Percentiles rank a stretch among this genome's conserved stretches.
Conservation (phyloP, 2,113 vertebrate species). For the Myanophis thanlyinensis region DNA sequence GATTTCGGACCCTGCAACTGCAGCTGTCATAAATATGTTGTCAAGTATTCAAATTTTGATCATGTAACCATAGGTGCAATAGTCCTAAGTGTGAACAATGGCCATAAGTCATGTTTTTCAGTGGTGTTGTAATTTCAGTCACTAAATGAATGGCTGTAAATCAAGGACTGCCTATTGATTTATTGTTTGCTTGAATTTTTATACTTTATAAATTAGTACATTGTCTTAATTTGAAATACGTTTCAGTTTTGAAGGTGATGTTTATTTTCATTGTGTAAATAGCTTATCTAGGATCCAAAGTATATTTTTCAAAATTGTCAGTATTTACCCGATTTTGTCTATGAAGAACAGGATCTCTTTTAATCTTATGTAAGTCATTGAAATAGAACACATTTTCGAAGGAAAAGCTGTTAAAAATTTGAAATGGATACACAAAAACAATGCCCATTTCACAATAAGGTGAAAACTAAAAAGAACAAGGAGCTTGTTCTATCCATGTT, state of each 20-base stretch:
- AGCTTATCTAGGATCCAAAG: not conserved
- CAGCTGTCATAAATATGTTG: not conserved
- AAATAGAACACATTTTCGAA: not conserved
- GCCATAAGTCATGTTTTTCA: not conserved
- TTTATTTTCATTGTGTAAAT: not conserved
- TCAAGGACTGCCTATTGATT: not conserved
- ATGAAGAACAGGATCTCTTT: not conserved
- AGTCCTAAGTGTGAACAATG: not conserved
- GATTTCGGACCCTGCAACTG: not conserved
- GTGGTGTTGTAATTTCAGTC: not conserved
- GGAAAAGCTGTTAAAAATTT: not conserved
- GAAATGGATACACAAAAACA: not conserved
- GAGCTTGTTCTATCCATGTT: not conserved
- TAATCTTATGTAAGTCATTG: not conserved
- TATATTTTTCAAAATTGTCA: not conserved
- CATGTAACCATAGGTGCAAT: not conserved
- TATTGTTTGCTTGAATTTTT: not conserved
- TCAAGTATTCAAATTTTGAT: not conserved
- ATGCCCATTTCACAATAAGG: not conserved
- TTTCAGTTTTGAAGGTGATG: not conserved
- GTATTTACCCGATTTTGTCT: not conserved
- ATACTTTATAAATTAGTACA: not conserved
- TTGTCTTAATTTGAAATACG: not conserved
- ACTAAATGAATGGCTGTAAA: not conserved
- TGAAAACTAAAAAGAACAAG: not conserved